Base-by-base conservation (phyloP, 2,113 vertebrate species). In the Orycteropus afer region DNA sequence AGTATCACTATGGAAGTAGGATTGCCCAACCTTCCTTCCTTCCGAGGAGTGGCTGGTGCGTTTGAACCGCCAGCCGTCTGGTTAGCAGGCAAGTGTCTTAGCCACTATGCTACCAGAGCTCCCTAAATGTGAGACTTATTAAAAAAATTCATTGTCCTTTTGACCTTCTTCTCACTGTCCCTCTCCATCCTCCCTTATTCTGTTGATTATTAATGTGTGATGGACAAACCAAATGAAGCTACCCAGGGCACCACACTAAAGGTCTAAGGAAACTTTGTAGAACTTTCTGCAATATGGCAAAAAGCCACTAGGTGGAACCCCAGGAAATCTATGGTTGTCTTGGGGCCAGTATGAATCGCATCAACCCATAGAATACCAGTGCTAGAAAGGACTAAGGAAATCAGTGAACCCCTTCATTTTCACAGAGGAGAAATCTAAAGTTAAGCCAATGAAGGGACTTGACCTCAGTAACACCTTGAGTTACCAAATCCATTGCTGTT, bases 271-370 rank as follows among this genome's bases (percentile, higher is more conserved):
- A 82, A 73, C 2, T 11, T 0, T 25, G 1, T 34, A 65, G 32
- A 57, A 80, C 2, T 79, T 74, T 29, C 23, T 49, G 95, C 81
- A 94, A 87, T 96, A 71, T 18, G 3, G 20, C 17, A 5, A 14
- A 29, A 4, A 29, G 34, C 84, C 97, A 96, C 93, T 89, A 96
- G 95, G 87, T 87, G 96, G 95, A 90, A 80, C 80, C 57, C 53
- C 40, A 84, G 61, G 55, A 94, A 95, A 90, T 40, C 84, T 34
- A 4, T 3, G 14, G 18, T 51, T 74, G 34, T 17, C 55, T 61
- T 12, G 4, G 22, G 7, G 49, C 25, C 29, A 51, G 12, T 76
- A 51, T 47, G 37, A 74, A 90, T 85, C 40, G 29, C 40, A 59
- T 82, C 12, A 37, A 37, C 7, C 17, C 27, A 7, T 11, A 45